These are phyloP conservation scores for Dryadula phaetusa DNA, from an alignment of 2,888 invertebrate genomes.

Conservation along the genomic window DNA sequence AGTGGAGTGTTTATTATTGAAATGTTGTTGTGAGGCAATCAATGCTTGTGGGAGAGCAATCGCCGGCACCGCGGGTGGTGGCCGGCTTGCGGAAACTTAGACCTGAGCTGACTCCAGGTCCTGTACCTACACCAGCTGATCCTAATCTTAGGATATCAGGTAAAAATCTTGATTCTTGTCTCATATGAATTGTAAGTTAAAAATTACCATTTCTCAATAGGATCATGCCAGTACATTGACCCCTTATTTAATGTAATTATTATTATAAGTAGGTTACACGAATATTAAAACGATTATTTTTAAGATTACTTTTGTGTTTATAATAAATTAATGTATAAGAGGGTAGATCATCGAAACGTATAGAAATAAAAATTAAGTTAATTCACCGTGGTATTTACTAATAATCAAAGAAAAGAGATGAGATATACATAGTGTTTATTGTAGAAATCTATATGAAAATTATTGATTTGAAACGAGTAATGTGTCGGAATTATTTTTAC, in stretches of 20 bases:
- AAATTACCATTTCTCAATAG: too few species aligned
- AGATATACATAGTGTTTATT: too few species aligned
- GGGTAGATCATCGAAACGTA: not conserved
- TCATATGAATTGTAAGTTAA: not conserved
- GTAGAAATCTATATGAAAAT: too few species aligned
- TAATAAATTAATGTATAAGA: not conserved
- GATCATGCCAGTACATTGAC: constrained; percentile 3
- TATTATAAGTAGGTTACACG: not conserved
- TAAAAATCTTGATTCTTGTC: constrained; percentile 42
- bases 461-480: not conserved
- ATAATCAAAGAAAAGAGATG: too few species aligned
- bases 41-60: constrained; percentile 80
- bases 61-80: constrained; percentile 82
- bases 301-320: not conserved
- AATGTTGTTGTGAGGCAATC: constrained; percentile 74
- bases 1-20: constrained; percentile 64
- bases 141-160: constrained; percentile 79
- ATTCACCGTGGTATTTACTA: too few species aligned
- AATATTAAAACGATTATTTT: too few species aligned
- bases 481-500: constrained; percentile 2
- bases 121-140: constrained; percentile 72
- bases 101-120: constrained; percentile 78
- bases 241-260: not conserved
- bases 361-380: too few species aligned
- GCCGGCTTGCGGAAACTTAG: constrained; percentile 79